These are phyloP conservation scores for Drosophila cognata DNA, from an alignment of 2,888 invertebrate species.

Conservation along the genomic window DNA sequence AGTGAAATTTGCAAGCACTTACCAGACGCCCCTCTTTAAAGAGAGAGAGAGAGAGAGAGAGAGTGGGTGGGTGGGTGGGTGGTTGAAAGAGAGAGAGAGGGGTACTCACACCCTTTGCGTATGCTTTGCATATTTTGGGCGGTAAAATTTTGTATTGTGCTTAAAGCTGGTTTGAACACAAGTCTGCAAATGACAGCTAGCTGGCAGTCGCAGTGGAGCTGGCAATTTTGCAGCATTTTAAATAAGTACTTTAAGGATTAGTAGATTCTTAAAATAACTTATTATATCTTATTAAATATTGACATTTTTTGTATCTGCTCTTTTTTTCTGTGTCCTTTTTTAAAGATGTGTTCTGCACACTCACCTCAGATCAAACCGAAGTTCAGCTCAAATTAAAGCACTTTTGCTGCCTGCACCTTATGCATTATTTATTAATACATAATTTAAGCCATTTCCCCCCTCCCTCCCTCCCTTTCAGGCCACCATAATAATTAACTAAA, in stretches of 20 bases:
- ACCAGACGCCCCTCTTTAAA: slow-evolving; percentile 16
- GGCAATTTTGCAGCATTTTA: background rate
- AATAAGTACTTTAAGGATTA: background rate
- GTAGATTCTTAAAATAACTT: background rate
- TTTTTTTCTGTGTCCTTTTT: too few species aligned
- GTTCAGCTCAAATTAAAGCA: background rate
- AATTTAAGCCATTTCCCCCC: background rate
- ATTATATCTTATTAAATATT: background rate
- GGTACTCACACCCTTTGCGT: background rate
- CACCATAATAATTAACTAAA: background rate
- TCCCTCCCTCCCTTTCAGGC: too few species aligned
- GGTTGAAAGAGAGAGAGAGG: background rate
- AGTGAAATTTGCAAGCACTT: slow-evolving; percentile 78
- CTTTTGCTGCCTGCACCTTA: background rate
- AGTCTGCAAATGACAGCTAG: slow-evolving; percentile 4
- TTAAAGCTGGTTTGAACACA: slow-evolving; percentile 1
- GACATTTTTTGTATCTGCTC: background rate
- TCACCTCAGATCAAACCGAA: background rate
- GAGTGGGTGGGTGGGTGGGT: too few species aligned
- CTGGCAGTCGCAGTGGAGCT: background rate
- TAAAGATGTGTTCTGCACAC: background rate
- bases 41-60: background rate
- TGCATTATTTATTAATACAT: background rate
- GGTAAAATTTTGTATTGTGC: slow-evolving; percentile 1
- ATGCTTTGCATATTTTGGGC: background rate